Conservation (phyloP, 2,113 vertebrate species). For the Rhabdomys dilectus region DNA sequence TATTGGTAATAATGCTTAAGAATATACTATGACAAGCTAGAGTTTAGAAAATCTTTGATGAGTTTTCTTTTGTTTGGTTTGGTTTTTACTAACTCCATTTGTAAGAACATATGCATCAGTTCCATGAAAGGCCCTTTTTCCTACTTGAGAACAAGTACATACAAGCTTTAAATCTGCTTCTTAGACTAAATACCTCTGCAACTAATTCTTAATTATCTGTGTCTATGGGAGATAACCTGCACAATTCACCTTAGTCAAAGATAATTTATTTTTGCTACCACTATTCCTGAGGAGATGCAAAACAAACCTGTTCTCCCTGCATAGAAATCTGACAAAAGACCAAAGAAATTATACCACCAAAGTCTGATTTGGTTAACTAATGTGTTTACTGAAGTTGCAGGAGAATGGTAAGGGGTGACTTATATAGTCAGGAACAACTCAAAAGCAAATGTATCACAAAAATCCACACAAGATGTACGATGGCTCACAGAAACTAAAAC, state of each 20-base stretch:
- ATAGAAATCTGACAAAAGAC: neutral
- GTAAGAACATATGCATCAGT: neutral
- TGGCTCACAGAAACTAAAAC: neutral
- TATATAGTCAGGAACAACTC: neutral
- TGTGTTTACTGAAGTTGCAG: neutral
- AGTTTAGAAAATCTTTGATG: neutral
- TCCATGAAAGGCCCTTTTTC: neutral
- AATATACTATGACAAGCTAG: neutral
- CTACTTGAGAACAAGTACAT: neutral
- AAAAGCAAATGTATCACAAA: neutral
- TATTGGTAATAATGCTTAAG: neutral
- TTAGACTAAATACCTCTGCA: neutral
- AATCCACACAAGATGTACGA: neutral
- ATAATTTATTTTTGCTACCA: neutral
- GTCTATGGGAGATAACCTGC: neutral
- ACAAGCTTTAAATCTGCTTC: conserved; percentile 10
- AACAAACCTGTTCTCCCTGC: neutral
- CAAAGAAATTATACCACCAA: neutral
- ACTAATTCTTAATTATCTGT: neutral
- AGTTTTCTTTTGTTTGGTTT: neutral
- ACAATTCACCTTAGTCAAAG: neutral
- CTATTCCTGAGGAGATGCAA: neutral
- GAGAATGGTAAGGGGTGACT: neutral
- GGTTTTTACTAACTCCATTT: neutral
- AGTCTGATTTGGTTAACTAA: neutral